Base-by-base conservation (phyloP, 1,140 invertebrate genomes). In the Anthonomus grandis region DNA sequence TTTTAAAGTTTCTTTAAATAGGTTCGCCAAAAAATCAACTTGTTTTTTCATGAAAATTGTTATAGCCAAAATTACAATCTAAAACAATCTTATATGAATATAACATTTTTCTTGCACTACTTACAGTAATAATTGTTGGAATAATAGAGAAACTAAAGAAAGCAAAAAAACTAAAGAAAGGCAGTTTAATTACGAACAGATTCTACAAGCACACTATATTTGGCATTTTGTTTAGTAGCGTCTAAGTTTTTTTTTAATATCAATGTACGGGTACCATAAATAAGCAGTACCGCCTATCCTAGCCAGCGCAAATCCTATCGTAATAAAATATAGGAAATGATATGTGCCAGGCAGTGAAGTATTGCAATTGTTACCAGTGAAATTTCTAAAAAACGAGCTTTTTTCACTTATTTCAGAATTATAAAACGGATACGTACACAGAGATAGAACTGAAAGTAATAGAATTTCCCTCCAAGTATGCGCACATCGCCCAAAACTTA, bases 1-100 rank as follows among this genome's bases (percentile, higher is more conserved):
- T 58, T 86, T 82, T 9, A 90, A 89, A 22, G 92, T 90, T 74
- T 96, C 92, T 66, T 86, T 83, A 67, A 96, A 96, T n/a, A 97
- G 73, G 21, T 84, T 80, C 1, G 90, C 83, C 56, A 95, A 78
- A 63, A 93, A 86, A 18, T 81, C 79, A 1, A 95, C 83, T 59
- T 89, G 82, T 66, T 86, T 88, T 54, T 90, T 80, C 77, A 95
- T 83, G 38, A 88, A 83, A 59, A 87, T 79, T 9, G 93, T 80
- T 3, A 95, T 77, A 22, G 95, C 72, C 10, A 94, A 66, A 41
- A 97, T 74, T 52, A 94, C 83, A 3, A 91, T 72, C 90, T 93
- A 70, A 25, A 82, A 80, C n/a, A n/a, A n/a, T n/a, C n/a, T n/a
- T n/a, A n/a, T n/a, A n/a, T n/a, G n/a, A n/a, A n/a, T n/a, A 31